Conservation (phyloP, 2,113 vertebrate species). For the Centrocercus urophasianus region DNA sequence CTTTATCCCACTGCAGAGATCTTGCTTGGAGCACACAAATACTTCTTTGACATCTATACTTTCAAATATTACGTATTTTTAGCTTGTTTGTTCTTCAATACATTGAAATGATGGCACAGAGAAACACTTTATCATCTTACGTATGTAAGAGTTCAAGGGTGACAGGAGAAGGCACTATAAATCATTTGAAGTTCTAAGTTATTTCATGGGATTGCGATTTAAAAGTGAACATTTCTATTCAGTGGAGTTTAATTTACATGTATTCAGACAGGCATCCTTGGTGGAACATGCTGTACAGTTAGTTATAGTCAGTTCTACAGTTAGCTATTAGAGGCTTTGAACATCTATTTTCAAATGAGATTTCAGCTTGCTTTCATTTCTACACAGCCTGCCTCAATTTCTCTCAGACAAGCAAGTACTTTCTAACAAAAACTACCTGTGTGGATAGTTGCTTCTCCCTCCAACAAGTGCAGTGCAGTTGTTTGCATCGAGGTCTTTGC, state of each 20-base stretch:
- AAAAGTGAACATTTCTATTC: neutral
- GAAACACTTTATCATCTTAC: neutral
- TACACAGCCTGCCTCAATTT: neutral
- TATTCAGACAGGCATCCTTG: neutral
- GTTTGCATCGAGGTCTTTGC: neutral
- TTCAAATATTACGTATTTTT: neutral
- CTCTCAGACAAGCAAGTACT: neutral
- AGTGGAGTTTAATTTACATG: neutral
- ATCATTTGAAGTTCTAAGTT: neutral
- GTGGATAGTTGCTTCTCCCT: neutral
- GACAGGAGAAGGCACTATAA: neutral
- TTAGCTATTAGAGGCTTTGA: neutral
- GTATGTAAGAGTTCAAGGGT: neutral
- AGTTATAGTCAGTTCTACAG: too few relatives aligned
- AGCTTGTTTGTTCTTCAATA: neutral
- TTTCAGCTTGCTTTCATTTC: neutral
- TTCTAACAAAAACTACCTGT: neutral
- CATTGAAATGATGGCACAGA: neutral
- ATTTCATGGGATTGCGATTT: neutral
- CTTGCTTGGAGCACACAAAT: neutral
- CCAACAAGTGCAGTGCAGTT: neutral
- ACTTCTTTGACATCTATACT: neutral
- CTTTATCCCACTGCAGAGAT: neutral
- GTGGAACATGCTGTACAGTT: neutral
- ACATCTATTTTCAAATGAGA: neutral